phyloP scores from a whole-genome alignment of 2,888 invertebrate species.

The Aspidiotus rigidus region DNA sequence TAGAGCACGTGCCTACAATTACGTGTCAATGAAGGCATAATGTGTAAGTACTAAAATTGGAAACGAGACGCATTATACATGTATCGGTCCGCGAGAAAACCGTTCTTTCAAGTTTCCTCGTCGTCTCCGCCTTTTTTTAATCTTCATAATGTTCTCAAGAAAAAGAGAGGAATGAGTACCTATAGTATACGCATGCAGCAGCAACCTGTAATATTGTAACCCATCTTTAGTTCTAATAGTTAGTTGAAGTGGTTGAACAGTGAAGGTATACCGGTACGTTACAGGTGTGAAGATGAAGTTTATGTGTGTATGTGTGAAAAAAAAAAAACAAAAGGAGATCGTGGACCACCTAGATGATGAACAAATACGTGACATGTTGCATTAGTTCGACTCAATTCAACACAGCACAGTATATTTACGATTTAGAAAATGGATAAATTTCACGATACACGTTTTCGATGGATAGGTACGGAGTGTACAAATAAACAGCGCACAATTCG shows the following conservation, averaged over 20 bases:
- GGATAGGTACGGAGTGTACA: no score
- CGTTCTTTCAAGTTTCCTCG: background rate
- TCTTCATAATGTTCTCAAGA: conserved; percentile 3
- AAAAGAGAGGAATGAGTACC: background rate
- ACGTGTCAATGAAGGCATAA: no score
- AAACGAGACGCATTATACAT: background rate
- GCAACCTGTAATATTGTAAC: conserved; percentile 6
- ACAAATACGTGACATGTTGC: conserved; percentile 29
- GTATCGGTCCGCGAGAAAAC: background rate
- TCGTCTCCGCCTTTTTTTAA: conserved; percentile 5
- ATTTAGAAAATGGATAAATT: no score
- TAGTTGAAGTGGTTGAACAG: background rate
- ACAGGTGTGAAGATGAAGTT: conserved; percentile 13
- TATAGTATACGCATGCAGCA: background rate
- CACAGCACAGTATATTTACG: no score
- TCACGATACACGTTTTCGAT: no score
- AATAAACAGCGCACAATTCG: no score
- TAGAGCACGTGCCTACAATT: background rate
- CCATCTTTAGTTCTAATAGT: background rate
- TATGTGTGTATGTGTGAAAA: conserved; percentile 21
- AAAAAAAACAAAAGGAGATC: conserved; percentile 12
- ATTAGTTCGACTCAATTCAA: conserved; percentile 20
- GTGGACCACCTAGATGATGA: conserved; percentile 27
- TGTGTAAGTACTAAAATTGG: no score
- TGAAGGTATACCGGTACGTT: background rate